These are phyloP conservation scores for Philotrypesis tridentata DNA, from an alignment of 1,140 invertebrate genomes.

Conservation along the genomic window DNA sequence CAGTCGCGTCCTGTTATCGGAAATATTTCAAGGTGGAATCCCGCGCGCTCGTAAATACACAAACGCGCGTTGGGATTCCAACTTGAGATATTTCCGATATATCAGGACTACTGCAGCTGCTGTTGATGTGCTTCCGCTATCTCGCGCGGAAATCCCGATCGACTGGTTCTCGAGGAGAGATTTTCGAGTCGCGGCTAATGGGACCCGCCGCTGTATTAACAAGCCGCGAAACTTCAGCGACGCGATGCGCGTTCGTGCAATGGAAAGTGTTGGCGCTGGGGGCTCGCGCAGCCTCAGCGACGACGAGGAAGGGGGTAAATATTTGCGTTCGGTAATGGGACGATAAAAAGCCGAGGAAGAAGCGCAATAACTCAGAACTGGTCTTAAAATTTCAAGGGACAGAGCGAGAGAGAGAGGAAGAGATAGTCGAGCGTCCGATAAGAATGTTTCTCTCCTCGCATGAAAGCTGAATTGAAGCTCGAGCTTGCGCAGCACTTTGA, in stretches of 20 bases:
- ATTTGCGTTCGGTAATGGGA: not conserved
- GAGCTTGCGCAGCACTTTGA: constrained; percentile 16
- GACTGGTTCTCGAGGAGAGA: not conserved
- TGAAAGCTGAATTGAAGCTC: not conserved
- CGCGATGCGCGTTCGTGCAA: too few relatives aligned
- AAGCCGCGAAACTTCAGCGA: too few relatives aligned
- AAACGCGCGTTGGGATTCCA: constrained; percentile 7
- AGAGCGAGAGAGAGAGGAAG: not conserved
- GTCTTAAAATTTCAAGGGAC: not conserved
- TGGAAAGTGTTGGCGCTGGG: too few relatives aligned
- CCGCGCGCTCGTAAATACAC: constrained; percentile 2
- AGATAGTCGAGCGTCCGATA: not conserved
- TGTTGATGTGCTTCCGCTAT: constrained; percentile 1
- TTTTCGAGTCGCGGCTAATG: too few relatives aligned
- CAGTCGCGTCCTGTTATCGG: constrained; percentile 30
- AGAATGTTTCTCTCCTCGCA: not conserved
- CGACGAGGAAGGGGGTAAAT: not conserved
- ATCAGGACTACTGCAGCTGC: not conserved
- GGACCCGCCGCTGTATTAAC: too few relatives aligned
- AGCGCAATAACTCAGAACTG: not conserved
- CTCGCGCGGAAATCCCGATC: not conserved
- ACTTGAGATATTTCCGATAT: constrained; percentile 35
- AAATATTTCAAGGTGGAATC: constrained; percentile 42
- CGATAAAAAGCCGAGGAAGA: not conserved
- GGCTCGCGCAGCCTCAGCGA: too few relatives aligned